These are phyloP conservation scores for Polyploca ridens DNA, from an alignment of 2,888 invertebrate genomes.

Conservation along the genomic window DNA sequence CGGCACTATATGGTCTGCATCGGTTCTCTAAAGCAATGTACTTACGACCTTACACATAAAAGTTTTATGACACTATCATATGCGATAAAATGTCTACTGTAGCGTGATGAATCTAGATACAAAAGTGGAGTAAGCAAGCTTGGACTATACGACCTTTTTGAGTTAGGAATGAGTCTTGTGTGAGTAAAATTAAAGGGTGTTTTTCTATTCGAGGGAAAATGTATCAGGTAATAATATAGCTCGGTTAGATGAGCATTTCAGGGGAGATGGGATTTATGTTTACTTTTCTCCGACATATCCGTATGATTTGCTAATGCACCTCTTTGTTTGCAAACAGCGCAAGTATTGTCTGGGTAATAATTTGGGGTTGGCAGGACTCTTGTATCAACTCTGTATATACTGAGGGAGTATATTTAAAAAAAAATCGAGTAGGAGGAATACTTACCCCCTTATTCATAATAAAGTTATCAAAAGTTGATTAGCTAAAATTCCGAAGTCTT, in stretches of 20 bases:
- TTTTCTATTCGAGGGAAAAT: conserved; percentile 66
- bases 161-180: conserved; percentile 31
- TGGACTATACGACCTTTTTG: background rate
- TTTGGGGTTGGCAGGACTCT: background rate
- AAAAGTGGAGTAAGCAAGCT: conserved; percentile 11
- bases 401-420: too few relatives aligned
- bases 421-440: too few relatives aligned
- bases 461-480: too few relatives aligned
- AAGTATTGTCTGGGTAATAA: conserved; percentile 27
- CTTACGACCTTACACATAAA: conserved; percentile 14
- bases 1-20: conserved; percentile 51
- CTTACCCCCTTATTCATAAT: too few relatives aligned
- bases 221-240: conserved; percentile 71
- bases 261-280: conserved; percentile 58
- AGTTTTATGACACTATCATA: conserved; percentile 14
- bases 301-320: conserved; percentile 50
- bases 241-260: conserved; percentile 62
- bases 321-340: conserved; percentile 45
- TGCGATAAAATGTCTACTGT: conserved; percentile 11
- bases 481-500: too few relatives aligned
- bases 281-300: conserved; percentile 45
- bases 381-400: background rate
- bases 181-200: conserved; percentile 70
- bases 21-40: conserved; percentile 59
- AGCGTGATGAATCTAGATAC: background rate